phyloP scores from a whole-genome alignment of 1,140 invertebrate genomes.

The Lordiphosa mommai region DNA sequence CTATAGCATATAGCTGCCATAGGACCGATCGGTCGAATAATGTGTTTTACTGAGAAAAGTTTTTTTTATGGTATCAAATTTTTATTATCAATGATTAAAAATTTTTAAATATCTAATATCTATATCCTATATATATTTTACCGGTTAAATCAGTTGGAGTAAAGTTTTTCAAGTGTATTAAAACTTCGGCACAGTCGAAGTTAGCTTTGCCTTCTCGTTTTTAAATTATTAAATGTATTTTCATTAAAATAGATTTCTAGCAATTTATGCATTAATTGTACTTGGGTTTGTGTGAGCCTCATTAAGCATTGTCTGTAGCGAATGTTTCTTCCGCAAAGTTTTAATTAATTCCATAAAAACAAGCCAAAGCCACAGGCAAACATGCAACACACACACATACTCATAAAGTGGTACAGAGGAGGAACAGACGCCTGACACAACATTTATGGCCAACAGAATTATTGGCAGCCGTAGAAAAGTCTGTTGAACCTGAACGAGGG shows the following conservation, averaged over 20 bases:
- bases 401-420: conserved; percentile 2
- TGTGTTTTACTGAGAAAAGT: too few relatives aligned
- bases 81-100: too few relatives aligned
- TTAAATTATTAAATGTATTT: too few relatives aligned
- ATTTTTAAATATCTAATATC: too few relatives aligned
- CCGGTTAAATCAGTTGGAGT: too few relatives aligned
- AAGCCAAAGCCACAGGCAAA: conserved; percentile 68
- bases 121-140: too few relatives aligned
- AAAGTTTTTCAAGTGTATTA: too few relatives aligned
- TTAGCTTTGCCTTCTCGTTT: too few relatives aligned
- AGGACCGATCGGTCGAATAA: too few relatives aligned
- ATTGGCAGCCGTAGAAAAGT: conserved; percentile 57
- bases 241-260: not conserved
- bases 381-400: conserved; percentile 37
- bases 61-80: too few relatives aligned
- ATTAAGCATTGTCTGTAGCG: conserved; percentile 29
- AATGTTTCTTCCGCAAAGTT: conserved; percentile 42
- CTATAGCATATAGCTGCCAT: too few relatives aligned
- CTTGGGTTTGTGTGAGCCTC: conserved; percentile 32
- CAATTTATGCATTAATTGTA: conserved; percentile 23
- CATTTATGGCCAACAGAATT: conserved; percentile 56
- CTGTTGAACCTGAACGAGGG: conserved; percentile 49
- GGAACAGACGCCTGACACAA: conserved; percentile 16
- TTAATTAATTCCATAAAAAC: conserved; percentile 76
- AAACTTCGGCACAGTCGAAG: too few relatives aligned